Evolutionary conservation across 2,888 invertebrate species (phyloP), one percentile per base, ranked within the genome.

Genomic region (Pinctada fucata): DNA sequence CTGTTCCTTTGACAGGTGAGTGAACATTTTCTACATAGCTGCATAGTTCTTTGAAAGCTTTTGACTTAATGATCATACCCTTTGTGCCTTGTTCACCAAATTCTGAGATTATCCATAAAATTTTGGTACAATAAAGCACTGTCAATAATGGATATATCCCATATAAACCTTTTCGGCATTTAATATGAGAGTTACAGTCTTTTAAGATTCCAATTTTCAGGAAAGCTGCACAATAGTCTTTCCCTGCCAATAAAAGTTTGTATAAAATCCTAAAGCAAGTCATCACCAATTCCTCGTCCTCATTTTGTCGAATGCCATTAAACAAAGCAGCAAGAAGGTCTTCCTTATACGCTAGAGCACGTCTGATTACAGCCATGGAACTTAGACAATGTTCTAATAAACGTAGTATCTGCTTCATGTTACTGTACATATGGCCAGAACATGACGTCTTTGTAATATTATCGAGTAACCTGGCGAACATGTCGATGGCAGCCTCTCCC

Each of bases 331-430:
- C 83, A 10, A 79, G 73, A n/a, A 85, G 16, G 0, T 80, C 69
- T 10, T 63, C 72, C 52, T 79, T 82, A 69, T 76, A 75, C n/a
- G 78, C n/a, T 10, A 82, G 31, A 47, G 83, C 70, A 10, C 84
- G 72, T 72, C 84, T 85, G 69, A 85, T 82, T 10, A 83, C 80
- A 48, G 77, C 79, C 16, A 83, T 83, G 52, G 75, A 83, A 45
- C 72, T 77, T 63, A 82, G 72, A 72, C 79, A 72, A n/a, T 82
- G 82, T 50, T 75, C 71, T 67, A 85, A 84, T 8, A 85, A 65
- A 10, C 72, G 75, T 79, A 84, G 78, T 3, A 83, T 65, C 63
- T 72, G 65, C n/a, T 73, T 70, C 51, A 85, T 52, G 6, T 83
- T 82, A 0, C 58, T 69, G 16, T 79, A 74, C 4, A 73, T 50